Evolutionary conservation across 2,797 vertebrate genomes (phyloP), one percentile per base, ranked within the genome.

Genomic region (Darevskia nairensis): DNA sequence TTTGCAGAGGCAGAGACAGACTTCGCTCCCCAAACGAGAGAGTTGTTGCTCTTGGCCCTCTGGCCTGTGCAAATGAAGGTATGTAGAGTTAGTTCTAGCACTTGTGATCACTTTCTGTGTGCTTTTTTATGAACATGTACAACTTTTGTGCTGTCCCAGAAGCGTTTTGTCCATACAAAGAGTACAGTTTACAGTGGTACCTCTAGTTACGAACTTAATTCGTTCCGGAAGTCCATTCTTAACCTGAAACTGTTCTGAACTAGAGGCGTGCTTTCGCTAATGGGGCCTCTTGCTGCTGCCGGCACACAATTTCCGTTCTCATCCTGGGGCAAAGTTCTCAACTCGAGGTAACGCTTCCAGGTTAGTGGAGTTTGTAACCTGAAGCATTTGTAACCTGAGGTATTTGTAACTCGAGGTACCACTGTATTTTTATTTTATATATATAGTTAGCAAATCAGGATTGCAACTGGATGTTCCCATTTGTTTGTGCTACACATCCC

Each of bases 1-100:
- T 85, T 35, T 5, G 6, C 23, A 1, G 29, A 78, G 7, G 1
- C 68, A 44, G 10, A 90, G 29, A 77, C 46, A 59, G n/a, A 32
- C 55, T 44, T 39, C 27, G 17, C 29, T 4, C 13, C 3, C 35
- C n/a, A 77, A 77, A 21, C 50, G 32, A 81, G 61, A 32, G 66
- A 46, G 10, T 1, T 11, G 2, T 55, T 61, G 44, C 44, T 25
- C 68, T 15, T 13, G 41, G 76, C 39, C 32, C 55, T 25, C 50
- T 80, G 68, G 8, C 8, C 41, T 41, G n/a, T 79, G 35, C 44
- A 80, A 68, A 76, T 76, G 78, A 90, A 90, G 82, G n/a, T 27
- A 29, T 46, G n/a, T 39, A 11, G 41, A 5, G 0, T 68, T 55
- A 8, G 55, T 19, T 13, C 59, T 2, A 0, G 0, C 75, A 75